phyloP scores from a whole-genome alignment of 1,140 invertebrate genomes.

The Pemphigus obesinymphae region DNA sequence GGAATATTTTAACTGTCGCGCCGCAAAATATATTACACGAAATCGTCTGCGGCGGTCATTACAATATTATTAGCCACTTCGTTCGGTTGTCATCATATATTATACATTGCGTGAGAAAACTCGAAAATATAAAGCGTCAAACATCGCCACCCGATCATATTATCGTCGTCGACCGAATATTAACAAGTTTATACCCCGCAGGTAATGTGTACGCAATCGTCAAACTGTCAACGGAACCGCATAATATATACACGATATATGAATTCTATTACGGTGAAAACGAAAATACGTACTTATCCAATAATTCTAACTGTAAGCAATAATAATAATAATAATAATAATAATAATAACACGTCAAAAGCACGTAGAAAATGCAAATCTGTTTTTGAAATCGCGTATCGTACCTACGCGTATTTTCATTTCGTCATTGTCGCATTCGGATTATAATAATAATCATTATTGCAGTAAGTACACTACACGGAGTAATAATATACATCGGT shows the following conservation, averaged over 20 bases:
- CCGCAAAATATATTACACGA: not conserved
- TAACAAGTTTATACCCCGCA: not conserved
- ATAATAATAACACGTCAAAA: not conserved
- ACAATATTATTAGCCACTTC: not conserved
- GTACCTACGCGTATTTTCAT: not conserved
- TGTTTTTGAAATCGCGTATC: not conserved
- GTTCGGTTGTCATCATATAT: not conserved
- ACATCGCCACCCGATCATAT: not conserved
- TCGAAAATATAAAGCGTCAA: not conserved
- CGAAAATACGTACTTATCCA: too few species aligned
- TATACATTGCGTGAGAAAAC: not conserved
- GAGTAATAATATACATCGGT: too few species aligned
- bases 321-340: not conserved
- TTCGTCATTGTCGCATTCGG: not conserved
- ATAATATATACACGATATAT: not conserved
- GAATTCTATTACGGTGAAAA: not conserved
- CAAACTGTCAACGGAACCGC: not conserved
- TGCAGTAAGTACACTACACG: not conserved
- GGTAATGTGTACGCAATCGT: not conserved
- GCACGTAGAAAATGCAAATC: not conserved
- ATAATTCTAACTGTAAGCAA: too few species aligned
- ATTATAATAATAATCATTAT: not conserved
- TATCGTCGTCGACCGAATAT: not conserved
- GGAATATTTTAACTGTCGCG: not conserved
- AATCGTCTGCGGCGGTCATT: not conserved